Evolutionary conservation across 30 jellyfish, hydroid and myxozoan species (phyloP), one percentile per base, ranked within the genome.

Genomic region (Nemopilema nomurai): DNA sequence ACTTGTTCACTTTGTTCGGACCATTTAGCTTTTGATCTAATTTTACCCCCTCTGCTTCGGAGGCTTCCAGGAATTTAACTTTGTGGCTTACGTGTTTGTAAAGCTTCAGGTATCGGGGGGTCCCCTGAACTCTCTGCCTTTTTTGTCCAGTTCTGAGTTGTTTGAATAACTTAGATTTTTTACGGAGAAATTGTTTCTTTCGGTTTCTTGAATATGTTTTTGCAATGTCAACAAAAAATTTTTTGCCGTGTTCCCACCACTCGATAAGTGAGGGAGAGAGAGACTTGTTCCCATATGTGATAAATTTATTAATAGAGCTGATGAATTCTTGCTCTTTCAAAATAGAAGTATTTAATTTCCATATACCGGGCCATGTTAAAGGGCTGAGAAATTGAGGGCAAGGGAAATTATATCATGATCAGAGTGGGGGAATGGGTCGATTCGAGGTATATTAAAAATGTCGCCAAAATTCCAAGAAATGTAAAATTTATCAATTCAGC

Each of bases 381-480:
- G 18, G 63, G 50, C 24, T 19, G 80, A 70, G 80, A 70, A 70
- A 49, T 23, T 6, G 50, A 70, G 52, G 57, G 8, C 27, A 22
- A 70, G 63, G 1, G 33, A 21, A 26, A 70, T 26, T 26, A 16
- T 70, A 23, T 70, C 52, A 20, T 70, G 80, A 70, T 70, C 80
- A 70, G 80, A 70, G 63, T 23, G 80, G 24, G 80, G 80, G 63
- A 70, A 70, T 0, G 80, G 80, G 25, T 8, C 52, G 33, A 70
- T 70, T 20, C 30, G 17, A 27, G 41, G 26, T 23, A 3, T 19
- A 18, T 22, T 20, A 1, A 67, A 23, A 20, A 20, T 18, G 26
- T 28, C 77, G 22, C 77, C 19, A 18, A 28, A 23, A 20, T 67
- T 23, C 27, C 80, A 7, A 19, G 80, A 70, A 31, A 62, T 70